phyloP scores from a whole-genome alignment of 2,113 vertebrate genomes.

The Pterocles gutturalis region DNA sequence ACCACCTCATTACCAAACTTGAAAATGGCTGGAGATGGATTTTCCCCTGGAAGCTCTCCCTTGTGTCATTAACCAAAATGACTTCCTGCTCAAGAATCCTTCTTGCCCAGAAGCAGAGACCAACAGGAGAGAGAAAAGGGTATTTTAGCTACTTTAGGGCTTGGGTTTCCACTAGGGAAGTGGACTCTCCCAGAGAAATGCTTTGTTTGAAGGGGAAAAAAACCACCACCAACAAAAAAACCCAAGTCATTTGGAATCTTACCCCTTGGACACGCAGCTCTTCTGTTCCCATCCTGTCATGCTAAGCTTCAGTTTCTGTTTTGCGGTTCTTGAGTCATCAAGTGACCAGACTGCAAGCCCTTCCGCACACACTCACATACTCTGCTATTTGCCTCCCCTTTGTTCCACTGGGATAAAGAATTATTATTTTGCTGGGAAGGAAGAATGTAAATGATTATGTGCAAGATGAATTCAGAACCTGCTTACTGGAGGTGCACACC shows the following conservation, averaged over 20 bases:
- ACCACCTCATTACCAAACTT: background rate
- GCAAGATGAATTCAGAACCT: slow-evolving; percentile 23
- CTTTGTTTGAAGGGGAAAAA: background rate
- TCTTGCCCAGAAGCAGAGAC: background rate
- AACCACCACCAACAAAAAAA: too few species aligned
- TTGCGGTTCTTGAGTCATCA: background rate
- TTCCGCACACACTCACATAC: background rate
- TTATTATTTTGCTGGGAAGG: background rate
- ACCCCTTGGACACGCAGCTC: background rate
- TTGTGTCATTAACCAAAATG: background rate
- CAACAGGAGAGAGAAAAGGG: background rate
- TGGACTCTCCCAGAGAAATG: background rate
- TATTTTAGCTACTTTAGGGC: background rate
- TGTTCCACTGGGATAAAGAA: background rate
- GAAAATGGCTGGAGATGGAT: background rate
- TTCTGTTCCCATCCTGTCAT: background rate
- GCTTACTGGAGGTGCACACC: slow-evolving; percentile 15
- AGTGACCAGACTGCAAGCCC: background rate
- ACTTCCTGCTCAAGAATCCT: background rate
- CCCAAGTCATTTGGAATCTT: background rate
- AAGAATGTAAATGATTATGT: background rate
- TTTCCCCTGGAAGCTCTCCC: background rate
- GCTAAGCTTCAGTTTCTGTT: background rate
- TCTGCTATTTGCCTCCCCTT: background rate
- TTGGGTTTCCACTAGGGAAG: background rate